These are phyloP conservation scores for Leptatherina wallacei DNA, from an alignment of 2,797 vertebrate species.

Conservation along the genomic window DNA sequence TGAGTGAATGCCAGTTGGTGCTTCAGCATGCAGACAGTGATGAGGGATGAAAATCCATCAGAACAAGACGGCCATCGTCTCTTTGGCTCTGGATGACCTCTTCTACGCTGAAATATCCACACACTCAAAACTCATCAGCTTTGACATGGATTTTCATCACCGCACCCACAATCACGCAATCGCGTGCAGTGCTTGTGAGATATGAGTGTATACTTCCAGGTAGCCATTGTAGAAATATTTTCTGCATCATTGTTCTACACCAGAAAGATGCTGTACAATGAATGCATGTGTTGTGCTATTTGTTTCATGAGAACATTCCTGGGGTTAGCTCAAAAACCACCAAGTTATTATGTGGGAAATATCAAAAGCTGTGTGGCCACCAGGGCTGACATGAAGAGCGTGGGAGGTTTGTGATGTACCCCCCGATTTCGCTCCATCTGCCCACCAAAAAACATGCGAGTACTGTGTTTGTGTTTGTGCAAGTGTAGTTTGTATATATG, in stretches of 20 bases:
- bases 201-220: neutral
- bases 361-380: conserved; percentile 73
- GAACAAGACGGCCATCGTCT: conserved; percentile 58
- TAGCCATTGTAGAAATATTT: conserved; percentile 53
- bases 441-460: conserved; percentile 46
- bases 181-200: neutral
- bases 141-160: conserved; percentile 21
- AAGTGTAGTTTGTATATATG: conserved; percentile 18
- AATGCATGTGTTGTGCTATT: conserved; percentile 67
- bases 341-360: conserved; percentile 74
- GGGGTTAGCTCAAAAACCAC: conserved; percentile 71
- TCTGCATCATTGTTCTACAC: conserved; percentile 43
- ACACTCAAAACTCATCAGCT: conserved; percentile 25
- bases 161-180: conserved; percentile 24
- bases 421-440: conserved; percentile 60
- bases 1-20: conserved; percentile 41
- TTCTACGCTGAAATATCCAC: conserved; percentile 26
- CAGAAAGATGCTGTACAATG: conserved; percentile 39
- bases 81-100: conserved; percentile 65
- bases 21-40: conserved; percentile 50
- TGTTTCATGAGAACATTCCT: conserved; percentile 76
- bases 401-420: conserved; percentile 74
- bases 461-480: conserved; percentile 27
- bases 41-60: conserved; percentile 64
- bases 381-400: conserved; percentile 62